Base-by-base conservation (phyloP, 2,113 vertebrate species). In the Aleadryas rufinucha region DNA sequence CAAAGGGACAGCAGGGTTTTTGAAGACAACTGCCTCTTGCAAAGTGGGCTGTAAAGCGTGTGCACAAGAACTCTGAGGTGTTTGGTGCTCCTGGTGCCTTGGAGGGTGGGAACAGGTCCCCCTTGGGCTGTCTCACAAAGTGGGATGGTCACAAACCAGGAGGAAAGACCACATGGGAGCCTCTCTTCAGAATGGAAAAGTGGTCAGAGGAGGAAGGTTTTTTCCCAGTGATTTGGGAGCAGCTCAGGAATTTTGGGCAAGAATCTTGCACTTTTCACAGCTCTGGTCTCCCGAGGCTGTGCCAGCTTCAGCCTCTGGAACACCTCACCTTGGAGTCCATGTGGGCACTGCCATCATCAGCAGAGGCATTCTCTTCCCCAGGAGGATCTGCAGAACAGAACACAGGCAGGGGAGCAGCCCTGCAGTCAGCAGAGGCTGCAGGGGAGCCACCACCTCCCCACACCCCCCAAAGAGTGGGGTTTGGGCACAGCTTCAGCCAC, bases 391-490 rank as follows among this genome's bases (percentile, higher is more conserved):
- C 53, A 92, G 92, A 88, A 70, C 49, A 86, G 74, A 63, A 72
- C 28, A 71, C 63, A 57, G 31, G 42, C 52, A 86, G 26, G 42
- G 47, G 52, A 94, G 33, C 44, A 65, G 72, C 1, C 56, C 23
- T 44, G 52, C 37, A 71, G 56, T 66, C 69, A 92, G 37, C 65
- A 94, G n/a, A 63, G 41, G 45, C 31, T 63, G 60, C 83, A 35
- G n/a, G 1, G n/a, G 33, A 56, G 42, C 69, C 92, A 27, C 30
- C 56, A 39, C 26, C 27, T 45, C 59, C 53, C 31, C 66, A 6
- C 0, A 3, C 2, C 8, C 18, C 26, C 28, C 27, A 6, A 11
- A 15, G 41, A 52, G 16, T 1, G 0, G 5, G 9, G n/a, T 13
- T 52, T 28, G 78, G 69, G 31, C 64, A 69, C 54, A 74, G 59